Base-by-base conservation (phyloP, 2,888 invertebrate species). In the Latheticus oryzae region DNA sequence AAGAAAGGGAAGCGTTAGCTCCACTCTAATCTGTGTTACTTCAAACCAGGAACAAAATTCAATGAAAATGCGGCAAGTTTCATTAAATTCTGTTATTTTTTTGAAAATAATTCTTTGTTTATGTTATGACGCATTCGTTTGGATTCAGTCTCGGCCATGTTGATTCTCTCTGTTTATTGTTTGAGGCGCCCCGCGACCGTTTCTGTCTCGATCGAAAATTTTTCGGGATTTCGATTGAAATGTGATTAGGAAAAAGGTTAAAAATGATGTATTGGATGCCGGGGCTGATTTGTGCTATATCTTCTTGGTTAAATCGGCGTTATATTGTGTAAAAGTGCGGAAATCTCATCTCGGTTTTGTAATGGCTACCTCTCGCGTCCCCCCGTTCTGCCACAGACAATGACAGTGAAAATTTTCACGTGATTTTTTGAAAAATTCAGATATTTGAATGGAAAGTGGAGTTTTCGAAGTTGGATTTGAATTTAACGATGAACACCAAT, bases 351-450 rank as follows among this genome's bases (percentile, higher is more conserved):
- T 60, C 62, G 79, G 80, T 81, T 82, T 81, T 80, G 79, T 82
- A 83, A 85, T 85, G 84, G 85, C 85, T 83, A 83, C 81, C 82
- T 83, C 83, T 83, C 83, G 84, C 84, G 84, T 84, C 84, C 84
- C 85, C 84, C 85, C 82, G 84, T 82, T 82, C 82, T 82, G 80
- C 56, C 82, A 58, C 82, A 82, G 82, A 83, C 82, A 81, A 78
- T 85, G 84, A 84, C 84, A 84, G 83, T 82, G 83, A 79, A 82
- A 67, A 73, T 73, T 74, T 79, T 79, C 76, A 76, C 76, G 75
- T 78, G 77, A 76, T 76, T 68, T 68, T 71, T 73, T 68, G 62
- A 64, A 70, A 71, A 67, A 70, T 63, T 61, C 52, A 4, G 26
- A 15, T 56, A 64, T 65, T 63, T 64, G 62, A 67, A 69, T 71